Base-by-base conservation (phyloP, 2,888 invertebrate genomes). In the Lottia scabra region DNA sequence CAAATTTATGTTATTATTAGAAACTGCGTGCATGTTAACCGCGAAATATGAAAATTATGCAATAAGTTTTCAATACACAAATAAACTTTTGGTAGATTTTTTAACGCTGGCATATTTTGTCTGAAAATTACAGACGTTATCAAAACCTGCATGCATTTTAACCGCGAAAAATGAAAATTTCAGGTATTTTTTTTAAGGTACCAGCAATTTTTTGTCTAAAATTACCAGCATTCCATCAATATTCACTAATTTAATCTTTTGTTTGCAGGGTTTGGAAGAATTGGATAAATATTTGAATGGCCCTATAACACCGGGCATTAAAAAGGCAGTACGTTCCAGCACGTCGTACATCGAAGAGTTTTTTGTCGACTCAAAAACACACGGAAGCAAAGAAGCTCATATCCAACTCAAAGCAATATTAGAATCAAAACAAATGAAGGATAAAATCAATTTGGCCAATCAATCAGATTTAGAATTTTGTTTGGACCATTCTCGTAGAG, bases 341-440 rank as follows among this genome's bases (percentile, higher is more conserved):
- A 92, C 92, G 23, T 91, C 92, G 16, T 91, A 92, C 75, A 91
- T 93, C 77, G 93, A 93, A 89, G 93, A 93, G 83, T 93, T 93
- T 88, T 93, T 93, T 90, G 84, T 84, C 43, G 86, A 56, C 12
- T 84, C 68, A 80, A 81, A 62, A 75, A 77, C 63, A 75, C 68
- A 12, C 76, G 78, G 12, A 76, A 81, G 23, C 56, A 56, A 56
- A 56, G 74, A 78, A 77, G 72, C 71, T 79, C 19, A 76, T 19
- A 56, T 56, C 19, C 56, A 56, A 56, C 23, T 56, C 19, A 56
- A 56, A 56, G 56, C 56, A 23, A 13, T 23, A 23, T 56, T 56
- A 19, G 56, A 56, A 23, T 56, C 56, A 16, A 56, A 56, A 23
- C 56, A 19, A 56, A 19, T 19, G 19, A 38, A 38, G 38, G 38